Conservation (phyloP, 1,140 invertebrate genomes). For the Procambarus clarkii region DNA sequence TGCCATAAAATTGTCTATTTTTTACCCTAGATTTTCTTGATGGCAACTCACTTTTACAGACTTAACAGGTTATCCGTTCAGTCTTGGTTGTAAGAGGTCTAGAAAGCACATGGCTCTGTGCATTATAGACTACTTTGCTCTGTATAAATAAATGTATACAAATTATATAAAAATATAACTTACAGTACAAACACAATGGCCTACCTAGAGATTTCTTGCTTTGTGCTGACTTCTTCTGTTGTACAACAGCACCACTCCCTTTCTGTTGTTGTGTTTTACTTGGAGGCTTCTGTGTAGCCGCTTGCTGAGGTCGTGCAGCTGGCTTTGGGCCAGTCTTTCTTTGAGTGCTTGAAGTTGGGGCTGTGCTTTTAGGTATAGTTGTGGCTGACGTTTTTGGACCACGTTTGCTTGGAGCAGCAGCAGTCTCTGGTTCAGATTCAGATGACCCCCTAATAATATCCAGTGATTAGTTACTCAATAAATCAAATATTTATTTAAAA, state of each 20-base stretch:
- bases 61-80: no score
- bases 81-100: no score
- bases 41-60: no score
- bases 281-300: constrained; percentile 44
- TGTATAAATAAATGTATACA: no score
- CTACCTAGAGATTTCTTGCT: constrained; percentile 53
- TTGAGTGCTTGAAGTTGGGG: constrained; percentile 19
- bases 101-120: no score
- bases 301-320: constrained; percentile 41
- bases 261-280: constrained; percentile 53
- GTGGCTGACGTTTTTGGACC: constrained; percentile 66
- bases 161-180: no score
- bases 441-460: constrained; percentile 45
- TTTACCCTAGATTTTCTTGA: no score
- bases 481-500: neutral
- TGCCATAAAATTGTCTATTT: no score
- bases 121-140: no score
- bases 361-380: constrained; percentile 51
- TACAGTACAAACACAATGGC: neutral
- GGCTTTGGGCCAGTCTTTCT: constrained; percentile 62
- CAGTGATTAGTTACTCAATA: neutral
- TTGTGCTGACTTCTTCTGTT: constrained; percentile 54
- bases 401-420: constrained; percentile 37
- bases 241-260: constrained; percentile 3
- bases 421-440: constrained; percentile 53